Conservation (phyloP, 2,797 vertebrate genomes). For the Heterohyrax brucei region DNA sequence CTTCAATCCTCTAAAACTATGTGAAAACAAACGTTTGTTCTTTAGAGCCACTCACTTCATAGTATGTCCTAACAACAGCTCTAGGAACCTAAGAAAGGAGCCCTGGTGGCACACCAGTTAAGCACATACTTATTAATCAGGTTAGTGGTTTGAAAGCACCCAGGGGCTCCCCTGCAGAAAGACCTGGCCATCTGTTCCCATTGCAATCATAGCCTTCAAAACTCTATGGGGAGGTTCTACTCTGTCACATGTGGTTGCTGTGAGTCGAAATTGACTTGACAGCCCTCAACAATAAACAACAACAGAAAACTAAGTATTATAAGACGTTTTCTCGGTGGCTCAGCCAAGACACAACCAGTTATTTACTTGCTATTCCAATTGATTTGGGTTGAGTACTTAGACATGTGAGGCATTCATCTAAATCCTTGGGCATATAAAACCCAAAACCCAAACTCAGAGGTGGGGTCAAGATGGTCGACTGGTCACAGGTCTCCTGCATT, state of each 20-base stretch:
- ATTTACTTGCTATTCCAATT: neutral
- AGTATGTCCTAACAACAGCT: too few species aligned
- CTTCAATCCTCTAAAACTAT: too few species aligned
- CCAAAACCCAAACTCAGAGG: too few species aligned
- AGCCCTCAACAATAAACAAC: neutral
- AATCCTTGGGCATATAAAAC: neutral
- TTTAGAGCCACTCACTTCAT: too few species aligned
- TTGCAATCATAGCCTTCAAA: neutral
- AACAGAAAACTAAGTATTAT: neutral
- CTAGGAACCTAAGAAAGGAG: neutral
- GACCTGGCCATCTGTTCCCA: neutral
- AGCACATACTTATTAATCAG: neutral
- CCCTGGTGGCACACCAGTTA: neutral
- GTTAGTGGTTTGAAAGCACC: neutral
- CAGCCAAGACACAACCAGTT: neutral
- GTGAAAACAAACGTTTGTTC: too few species aligned
- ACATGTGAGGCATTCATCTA: neutral
- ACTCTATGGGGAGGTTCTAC: neutral
- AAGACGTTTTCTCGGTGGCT: neutral
- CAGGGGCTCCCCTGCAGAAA: neutral
- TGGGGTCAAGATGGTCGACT: too few species aligned
- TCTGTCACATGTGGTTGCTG: neutral
- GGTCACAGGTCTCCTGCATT: too few species aligned
- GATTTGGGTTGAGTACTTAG: neutral
- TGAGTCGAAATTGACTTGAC: neutral